Conservation (phyloP, 2,113 vertebrate genomes). For the Monopterus albus region DNA sequence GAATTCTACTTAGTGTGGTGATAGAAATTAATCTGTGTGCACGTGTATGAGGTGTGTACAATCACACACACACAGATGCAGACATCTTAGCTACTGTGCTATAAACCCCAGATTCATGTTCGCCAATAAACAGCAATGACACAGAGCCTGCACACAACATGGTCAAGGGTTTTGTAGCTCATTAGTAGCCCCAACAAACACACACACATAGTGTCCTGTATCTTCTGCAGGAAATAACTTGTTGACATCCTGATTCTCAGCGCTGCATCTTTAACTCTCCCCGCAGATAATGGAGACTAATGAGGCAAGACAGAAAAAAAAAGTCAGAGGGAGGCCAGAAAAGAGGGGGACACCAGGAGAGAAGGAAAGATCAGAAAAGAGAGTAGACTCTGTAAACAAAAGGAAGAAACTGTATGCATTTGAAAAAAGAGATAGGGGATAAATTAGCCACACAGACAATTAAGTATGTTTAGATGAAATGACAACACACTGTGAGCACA, state of each 20-base stretch:
- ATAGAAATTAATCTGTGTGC: constrained; percentile 58
- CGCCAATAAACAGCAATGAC: constrained; percentile 57
- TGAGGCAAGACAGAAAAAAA: constrained; percentile 39
- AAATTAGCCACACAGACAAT: constrained; percentile 65
- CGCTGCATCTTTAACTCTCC: constrained; percentile 55
- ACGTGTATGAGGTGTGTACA: constrained; percentile 1
- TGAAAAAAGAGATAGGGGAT: constrained; percentile 34
- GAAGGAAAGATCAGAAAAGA: background rate
- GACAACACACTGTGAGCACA: constrained; percentile 70
- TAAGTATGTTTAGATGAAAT: constrained; percentile 63
- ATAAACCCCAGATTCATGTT: constrained; percentile 60
- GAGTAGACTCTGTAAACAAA: background rate
- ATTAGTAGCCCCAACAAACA: constrained; percentile 49
- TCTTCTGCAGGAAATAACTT: constrained; percentile 67
- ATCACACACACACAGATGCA: constrained; percentile 16
- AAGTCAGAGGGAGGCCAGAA: constrained; percentile 24
- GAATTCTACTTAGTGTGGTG: constrained; percentile 46
- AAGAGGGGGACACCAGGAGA: constrained; percentile 12
- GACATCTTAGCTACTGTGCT: constrained; percentile 51
- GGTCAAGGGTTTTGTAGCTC: constrained; percentile 70
- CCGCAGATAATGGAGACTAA: constrained; percentile 59
- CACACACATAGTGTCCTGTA: constrained; percentile 27
- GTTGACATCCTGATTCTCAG: constrained; percentile 70
- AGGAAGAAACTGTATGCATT: too few relatives aligned
- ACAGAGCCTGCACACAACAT: constrained; percentile 39